Conservation (phyloP, 2,113 vertebrate species). For the Entomyzon cyanotis region DNA sequence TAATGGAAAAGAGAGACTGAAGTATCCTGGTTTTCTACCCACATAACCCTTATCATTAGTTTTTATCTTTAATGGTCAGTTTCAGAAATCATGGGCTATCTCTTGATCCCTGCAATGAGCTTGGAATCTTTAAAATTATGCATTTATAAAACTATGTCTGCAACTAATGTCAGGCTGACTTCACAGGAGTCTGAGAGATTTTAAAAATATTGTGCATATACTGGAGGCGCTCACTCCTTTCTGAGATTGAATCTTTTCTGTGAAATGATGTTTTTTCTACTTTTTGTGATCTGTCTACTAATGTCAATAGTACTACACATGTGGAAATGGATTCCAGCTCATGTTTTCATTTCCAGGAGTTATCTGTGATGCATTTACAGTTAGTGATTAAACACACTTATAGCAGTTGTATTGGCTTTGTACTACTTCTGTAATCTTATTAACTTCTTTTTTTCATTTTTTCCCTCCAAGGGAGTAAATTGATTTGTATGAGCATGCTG, state of each 20-base stretch:
- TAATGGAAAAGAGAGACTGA: background rate
- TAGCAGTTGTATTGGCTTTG: background rate
- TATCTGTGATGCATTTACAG: slow-evolving; percentile 1
- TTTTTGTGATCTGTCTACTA: background rate
- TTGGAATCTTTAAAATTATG: background rate
- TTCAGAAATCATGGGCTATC: background rate
- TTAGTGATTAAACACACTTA: slow-evolving; percentile 20
- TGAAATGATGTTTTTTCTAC: background rate
- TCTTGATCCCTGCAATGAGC: background rate
- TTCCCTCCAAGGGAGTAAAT: slow-evolving; percentile 73
- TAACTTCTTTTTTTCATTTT: background rate
- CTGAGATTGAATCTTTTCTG: background rate
- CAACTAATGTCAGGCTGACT: background rate
- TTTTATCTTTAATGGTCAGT: background rate
- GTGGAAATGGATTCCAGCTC: background rate
- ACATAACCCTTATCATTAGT: background rate
- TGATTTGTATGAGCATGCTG: slow-evolving; percentile 65
- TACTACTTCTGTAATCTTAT: slow-evolving; percentile 33
- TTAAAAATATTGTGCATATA: background rate
- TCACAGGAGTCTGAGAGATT: background rate
- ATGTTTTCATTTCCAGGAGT: background rate
- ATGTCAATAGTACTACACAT: background rate
- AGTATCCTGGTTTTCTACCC: background rate
- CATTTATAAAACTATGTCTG: background rate
- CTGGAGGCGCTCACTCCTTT: accelerated